phyloP scores from a whole-genome alignment of 2,888 invertebrate species.

The Ophion slaviceki region DNA sequence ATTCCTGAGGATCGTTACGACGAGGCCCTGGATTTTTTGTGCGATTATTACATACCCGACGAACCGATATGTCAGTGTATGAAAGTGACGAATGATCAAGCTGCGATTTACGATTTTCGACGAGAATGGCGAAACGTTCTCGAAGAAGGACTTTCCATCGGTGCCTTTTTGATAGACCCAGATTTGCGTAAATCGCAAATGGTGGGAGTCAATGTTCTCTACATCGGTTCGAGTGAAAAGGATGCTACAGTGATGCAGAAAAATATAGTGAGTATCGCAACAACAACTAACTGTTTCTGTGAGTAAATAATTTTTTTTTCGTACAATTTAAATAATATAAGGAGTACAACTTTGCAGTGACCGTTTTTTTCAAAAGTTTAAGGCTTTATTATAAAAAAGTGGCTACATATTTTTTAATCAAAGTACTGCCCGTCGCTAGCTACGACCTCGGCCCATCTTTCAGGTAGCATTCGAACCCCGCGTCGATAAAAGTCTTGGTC shows the following conservation, averaged over 20 bases:
- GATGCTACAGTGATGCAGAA: slow-evolving; percentile 4
- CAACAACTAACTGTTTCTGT: neutral
- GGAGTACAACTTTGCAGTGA: too few species aligned
- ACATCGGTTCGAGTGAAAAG: slow-evolving; percentile 1
- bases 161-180: slow-evolving; percentile 10
- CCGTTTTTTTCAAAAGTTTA: too few species aligned
- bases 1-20: slow-evolving; percentile 41
- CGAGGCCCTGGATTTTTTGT: slow-evolving; percentile 36
- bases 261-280: slow-evolving; percentile 18
- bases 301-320: too few species aligned
- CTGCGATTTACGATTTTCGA: slow-evolving; percentile 25
- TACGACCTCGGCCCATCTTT: too few species aligned
- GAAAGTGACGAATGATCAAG: slow-evolving; percentile 19
- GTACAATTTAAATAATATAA: too few species aligned
- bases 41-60: slow-evolving; percentile 31
- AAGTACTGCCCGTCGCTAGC: too few species aligned
- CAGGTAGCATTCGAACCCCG: too few species aligned
- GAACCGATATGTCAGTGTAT: slow-evolving; percentile 28
- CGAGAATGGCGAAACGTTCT: slow-evolving; percentile 38
- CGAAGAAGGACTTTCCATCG: slow-evolving; percentile 24
- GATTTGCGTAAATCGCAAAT: slow-evolving; percentile 11
- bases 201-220: slow-evolving; percentile 32
- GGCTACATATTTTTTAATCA: too few species aligned
- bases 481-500: too few species aligned
- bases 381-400: too few species aligned